Evolutionary conservation across 2,113 vertebrate species (phyloP).

Genomic region (Cheirogaleus medius): DNA sequence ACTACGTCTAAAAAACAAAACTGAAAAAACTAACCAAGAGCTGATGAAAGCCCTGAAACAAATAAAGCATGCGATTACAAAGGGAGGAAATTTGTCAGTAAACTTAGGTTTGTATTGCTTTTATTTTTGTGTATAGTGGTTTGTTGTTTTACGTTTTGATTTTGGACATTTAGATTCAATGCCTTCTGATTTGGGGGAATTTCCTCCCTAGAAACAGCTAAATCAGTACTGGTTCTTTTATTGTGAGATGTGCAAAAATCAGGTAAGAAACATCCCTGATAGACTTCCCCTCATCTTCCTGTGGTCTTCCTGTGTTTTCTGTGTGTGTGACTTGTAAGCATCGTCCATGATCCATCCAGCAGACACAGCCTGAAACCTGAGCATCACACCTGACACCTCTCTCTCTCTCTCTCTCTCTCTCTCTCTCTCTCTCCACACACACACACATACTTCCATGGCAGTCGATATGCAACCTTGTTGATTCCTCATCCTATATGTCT

Average conservation of each 20-base stretch:
- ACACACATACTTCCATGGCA: too few species aligned
- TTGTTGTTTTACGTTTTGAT: neutral
- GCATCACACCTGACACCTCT: neutral
- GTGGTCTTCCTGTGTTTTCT: neutral
- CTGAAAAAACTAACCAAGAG: constrained; percentile 74
- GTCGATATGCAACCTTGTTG: neutral
- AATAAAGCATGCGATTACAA: constrained; percentile 73
- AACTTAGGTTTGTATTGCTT: constrained; percentile 81
- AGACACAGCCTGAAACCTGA: neutral
- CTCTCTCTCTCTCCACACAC: too few species aligned
- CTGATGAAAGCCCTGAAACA: constrained; percentile 79
- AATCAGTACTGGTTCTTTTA: neutral
- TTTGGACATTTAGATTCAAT: neutral
- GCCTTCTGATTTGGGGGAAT: neutral
- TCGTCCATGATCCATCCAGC: accelerated
- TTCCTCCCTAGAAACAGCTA: neutral
- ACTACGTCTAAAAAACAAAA: constrained; percentile 81
- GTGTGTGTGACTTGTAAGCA: neutral
- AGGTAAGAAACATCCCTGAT: neutral
- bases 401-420: neutral
- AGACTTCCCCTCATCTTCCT: neutral
- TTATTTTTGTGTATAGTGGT: neutral
- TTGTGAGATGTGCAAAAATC: neutral
- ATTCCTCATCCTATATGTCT: accelerated
- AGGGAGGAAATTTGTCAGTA: neutral